A percentile compares a stretch with the other conserved stretches of the same genome.
These are phyloP conservation scores for Poeciliopsis paucimaculata DNA, from an alignment of 2,797 vertebrate species.

Conservation along the genomic window DNA sequence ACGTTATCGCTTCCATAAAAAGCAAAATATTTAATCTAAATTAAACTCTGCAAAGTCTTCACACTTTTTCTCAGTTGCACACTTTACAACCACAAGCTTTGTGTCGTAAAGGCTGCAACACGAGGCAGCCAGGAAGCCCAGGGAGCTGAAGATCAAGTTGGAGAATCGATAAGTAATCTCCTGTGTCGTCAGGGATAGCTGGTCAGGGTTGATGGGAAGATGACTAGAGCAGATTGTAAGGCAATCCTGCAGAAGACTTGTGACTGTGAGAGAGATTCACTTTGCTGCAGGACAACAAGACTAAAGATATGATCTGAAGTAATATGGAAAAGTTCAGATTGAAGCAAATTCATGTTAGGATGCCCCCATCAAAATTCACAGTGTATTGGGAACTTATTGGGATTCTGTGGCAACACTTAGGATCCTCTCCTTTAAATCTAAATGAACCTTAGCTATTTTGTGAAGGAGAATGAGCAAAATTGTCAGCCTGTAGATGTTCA, in stretches of 20 bases:
- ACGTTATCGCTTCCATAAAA: background rate
- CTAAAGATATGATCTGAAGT: background rate
- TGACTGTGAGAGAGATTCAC: background rate
- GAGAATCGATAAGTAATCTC: background rate
- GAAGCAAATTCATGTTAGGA: background rate
- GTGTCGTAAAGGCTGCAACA: background rate
- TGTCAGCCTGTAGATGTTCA: background rate
- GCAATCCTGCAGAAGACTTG: background rate
- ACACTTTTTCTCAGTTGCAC: background rate
- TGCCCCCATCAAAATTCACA: background rate
- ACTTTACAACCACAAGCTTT: background rate
- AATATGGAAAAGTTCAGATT: background rate
- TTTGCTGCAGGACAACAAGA: background rate
- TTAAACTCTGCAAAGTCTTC: background rate
- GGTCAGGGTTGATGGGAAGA: background rate
- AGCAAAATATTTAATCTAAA: background rate
- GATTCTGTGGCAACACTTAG: background rate
- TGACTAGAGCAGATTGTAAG: background rate
- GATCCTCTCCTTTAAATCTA: background rate
- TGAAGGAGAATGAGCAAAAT: background rate
- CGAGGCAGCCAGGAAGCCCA: background rate
- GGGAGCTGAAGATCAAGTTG: background rate
- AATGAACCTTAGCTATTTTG: background rate
- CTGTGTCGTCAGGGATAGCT: background rate
- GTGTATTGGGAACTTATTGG: background rate